These are phyloP conservation scores for Cosmorhoe ocellata DNA, from an alignment of 2,888 invertebrate species.

Conservation along the genomic window DNA sequence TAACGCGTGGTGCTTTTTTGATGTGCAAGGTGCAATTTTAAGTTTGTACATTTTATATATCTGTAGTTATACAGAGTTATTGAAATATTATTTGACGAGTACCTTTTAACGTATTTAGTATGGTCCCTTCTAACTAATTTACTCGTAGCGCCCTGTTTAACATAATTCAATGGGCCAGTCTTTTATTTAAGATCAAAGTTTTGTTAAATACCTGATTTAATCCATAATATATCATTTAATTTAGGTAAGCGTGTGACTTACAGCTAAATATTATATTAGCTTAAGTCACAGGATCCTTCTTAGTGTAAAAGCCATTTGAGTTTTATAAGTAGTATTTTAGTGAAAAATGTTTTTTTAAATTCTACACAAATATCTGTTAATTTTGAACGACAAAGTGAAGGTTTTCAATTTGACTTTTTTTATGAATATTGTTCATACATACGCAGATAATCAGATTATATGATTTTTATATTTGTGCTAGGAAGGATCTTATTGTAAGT, in stretches of 20 bases:
- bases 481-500: constrained; percentile 35
- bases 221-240: constrained; percentile 22
- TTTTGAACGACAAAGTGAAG: no score
- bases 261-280: constrained; percentile 11
- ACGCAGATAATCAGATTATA: no score
- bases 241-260: constrained; percentile 22
- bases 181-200: constrained; percentile 17
- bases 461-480: not conserved
- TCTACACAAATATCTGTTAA: no score
- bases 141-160: constrained; percentile 21
- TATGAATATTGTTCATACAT: no score
- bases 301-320: not conserved
- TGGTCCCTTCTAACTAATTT: constrained; percentile 8
- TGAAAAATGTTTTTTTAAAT: no score
- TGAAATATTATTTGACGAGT: constrained; percentile 9
- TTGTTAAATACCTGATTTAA: constrained; percentile 32
- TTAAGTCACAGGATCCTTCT: constrained; percentile 22
- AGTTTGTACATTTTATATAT: not conserved
- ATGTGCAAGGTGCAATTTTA: constrained; percentile 1
- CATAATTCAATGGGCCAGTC: constrained; percentile 31
- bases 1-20: constrained; percentile 11
- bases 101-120: constrained; percentile 1
- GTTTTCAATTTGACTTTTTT: no score
- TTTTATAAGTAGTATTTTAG: no score
- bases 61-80: not conserved